Base-by-base conservation (phyloP, 2,888 invertebrate species). In the Sphinx pinastri region DNA sequence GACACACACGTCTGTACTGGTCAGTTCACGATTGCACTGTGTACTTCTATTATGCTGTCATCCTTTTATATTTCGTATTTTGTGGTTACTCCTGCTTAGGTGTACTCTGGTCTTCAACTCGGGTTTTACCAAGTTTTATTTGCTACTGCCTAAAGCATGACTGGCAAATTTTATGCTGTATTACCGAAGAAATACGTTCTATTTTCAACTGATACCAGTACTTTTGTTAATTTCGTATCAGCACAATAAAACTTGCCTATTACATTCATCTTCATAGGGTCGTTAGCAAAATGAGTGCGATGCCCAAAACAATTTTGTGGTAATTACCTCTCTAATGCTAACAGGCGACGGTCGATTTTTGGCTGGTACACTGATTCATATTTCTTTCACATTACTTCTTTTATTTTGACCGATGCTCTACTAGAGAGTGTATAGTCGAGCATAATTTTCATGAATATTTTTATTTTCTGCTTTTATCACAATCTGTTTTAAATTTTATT, bases 21-120 rank as follows among this genome's bases (percentile, higher is more conserved):
- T 75, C 77, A 76, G 75, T 75, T 70, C 72, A 72, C 76, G 71
- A 71, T 78, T 71, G 76, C 76, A 87, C 84, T 86, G 78, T 87
- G 86, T 77, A 79, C 74, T 76, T 78, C 74, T 75, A 72, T 75
- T 77, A 78, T 77, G 76, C 79, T 81, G 81, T 79, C 77, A 83
- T 83, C 86, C 86, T 87, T 90, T 88, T 90, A 90, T 90, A 89
- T 88, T 87, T 85, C 79, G 75, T 81, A 78, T 79, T 78, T 79
- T 85, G 88, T 86, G 89, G 88, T 89, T 88, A 81, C 85, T 84
- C 84, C 86, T 78, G 79, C 80, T 76, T 76, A 77, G 75, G 78
- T 76, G 76, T 81, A 79, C 78, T 81, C 83, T 84, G 80, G 77
- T 84, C 78, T 83, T 75, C 72, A 75, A 79, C 74, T 79, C 72